A percentile compares a stretch with the other conserved stretches of the same genome.
phyloP scores from a whole-genome alignment of 2,113 vertebrate species.

The Pedionomus torquatus region DNA sequence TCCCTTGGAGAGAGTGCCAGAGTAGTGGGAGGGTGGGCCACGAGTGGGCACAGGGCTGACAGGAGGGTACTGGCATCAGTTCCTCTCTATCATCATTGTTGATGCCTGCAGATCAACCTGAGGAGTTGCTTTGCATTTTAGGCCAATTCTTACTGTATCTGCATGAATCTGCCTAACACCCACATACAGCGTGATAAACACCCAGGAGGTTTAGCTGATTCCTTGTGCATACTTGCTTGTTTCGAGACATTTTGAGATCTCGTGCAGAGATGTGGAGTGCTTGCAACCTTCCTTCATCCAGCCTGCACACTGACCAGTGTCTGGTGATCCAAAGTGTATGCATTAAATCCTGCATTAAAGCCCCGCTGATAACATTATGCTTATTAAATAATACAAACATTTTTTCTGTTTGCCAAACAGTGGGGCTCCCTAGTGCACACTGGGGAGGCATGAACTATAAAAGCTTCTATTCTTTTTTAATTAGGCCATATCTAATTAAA shows the following conservation, averaged over 20 bases:
- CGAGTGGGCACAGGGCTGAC: not conserved
- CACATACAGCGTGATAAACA: not conserved
- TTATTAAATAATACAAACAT: conserved; percentile 47
- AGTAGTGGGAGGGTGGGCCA: not conserved
- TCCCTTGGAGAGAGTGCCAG: not conserved
- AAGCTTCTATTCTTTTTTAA: conserved; percentile 60
- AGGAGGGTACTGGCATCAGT: not conserved
- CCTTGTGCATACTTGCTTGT: accelerated
- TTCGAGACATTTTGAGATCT: not conserved
- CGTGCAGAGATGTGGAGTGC: not conserved
- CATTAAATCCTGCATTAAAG: not conserved
- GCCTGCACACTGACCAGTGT: not conserved
- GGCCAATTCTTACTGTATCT: not conserved
- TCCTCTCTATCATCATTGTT: not conserved
- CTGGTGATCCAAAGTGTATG: not conserved
- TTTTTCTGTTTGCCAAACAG: conserved; percentile 28
- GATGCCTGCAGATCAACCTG: not conserved
- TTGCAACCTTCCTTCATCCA: not conserved
- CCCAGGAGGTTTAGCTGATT: not conserved
- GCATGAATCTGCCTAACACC: not conserved
- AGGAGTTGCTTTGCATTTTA: not conserved
- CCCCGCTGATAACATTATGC: not conserved
- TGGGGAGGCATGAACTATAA: conserved; percentile 19
- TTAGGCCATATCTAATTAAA: conserved; percentile 65
- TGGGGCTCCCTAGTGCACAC: conserved; percentile 16